phyloP scores from a whole-genome alignment of 2,113 vertebrate species.

The Calonectris borealis region DNA sequence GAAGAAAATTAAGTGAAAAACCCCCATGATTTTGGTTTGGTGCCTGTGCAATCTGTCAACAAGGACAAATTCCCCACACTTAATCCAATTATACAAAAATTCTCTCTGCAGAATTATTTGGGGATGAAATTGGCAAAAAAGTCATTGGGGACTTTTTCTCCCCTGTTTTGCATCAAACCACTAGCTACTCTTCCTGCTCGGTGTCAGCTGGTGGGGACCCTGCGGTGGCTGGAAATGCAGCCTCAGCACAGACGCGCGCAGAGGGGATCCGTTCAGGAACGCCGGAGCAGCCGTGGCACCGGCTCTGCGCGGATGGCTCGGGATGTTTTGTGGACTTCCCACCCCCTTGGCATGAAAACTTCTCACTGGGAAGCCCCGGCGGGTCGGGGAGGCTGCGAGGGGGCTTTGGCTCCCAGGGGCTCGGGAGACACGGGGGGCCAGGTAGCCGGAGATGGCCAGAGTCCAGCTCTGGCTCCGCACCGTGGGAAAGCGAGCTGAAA shows the following conservation, averaged over 20 bases:
- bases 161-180: background rate
- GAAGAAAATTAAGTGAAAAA: background rate
- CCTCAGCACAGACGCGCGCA: background rate
- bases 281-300: background rate
- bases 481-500: background rate
- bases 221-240: background rate
- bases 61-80: constrained; percentile 30
- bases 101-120: background rate
- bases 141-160: background rate
- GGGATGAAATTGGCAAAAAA: background rate
- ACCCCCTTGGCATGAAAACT: accelerated
- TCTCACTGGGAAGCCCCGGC: accelerated
- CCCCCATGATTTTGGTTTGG: background rate
- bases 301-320: accelerated
- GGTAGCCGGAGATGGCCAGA: background rate
- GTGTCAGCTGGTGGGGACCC: background rate
- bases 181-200: background rate
- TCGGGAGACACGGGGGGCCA: accelerated
- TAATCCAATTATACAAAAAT: constrained; percentile 52
- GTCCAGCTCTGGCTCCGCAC: background rate
- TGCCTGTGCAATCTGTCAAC: constrained; percentile 50
- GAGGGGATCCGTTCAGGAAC: background rate
- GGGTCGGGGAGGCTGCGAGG: background rate
- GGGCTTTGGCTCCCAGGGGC: background rate
- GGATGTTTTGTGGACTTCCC: background rate